Evolutionary conservation across 2,888 invertebrate genomes (phyloP).

Genomic region (Phalera bucephala): DNA sequence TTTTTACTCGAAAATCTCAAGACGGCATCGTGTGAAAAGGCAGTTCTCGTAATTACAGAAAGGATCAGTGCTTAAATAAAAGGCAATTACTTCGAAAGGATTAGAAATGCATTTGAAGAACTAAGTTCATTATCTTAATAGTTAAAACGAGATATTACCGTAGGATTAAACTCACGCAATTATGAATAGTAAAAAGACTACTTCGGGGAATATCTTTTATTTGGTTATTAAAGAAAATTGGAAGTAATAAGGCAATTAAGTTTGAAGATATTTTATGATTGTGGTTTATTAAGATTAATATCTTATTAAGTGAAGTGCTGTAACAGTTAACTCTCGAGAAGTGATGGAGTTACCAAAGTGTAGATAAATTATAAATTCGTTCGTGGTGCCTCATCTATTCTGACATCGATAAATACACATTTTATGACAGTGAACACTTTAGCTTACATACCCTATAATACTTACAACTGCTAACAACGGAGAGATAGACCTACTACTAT

Average conservation of each 20-base stretch:
- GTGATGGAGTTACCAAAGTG: background rate
- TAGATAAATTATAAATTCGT: background rate
- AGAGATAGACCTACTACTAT: too few species aligned
- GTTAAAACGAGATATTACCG: background rate
- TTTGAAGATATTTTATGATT: constrained; percentile 13
- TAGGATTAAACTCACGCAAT: constrained; percentile 16
- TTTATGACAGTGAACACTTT: too few species aligned
- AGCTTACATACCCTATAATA: too few species aligned
- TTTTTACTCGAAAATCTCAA: constrained; percentile 43
- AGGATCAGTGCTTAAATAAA: constrained; percentile 50
- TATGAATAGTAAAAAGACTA: constrained; percentile 11
- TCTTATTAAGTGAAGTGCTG: background rate
- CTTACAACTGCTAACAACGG: too few species aligned
- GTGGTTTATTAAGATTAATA: constrained; percentile 9
- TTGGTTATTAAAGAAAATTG: constrained; percentile 9
- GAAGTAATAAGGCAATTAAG: constrained; percentile 16
- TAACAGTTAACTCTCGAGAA: background rate
- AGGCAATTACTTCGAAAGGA: constrained; percentile 52
- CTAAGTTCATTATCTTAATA: constrained; percentile 14
- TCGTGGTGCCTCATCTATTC: background rate
- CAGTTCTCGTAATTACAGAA: constrained; percentile 49
- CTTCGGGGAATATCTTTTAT: constrained; percentile 14
- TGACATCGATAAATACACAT: too few species aligned
- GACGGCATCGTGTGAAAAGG: constrained; percentile 42
- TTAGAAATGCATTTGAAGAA: constrained; percentile 37